Base-by-base conservation (phyloP, 2,797 vertebrate genomes). In the Ctenochaetus hawaiiensis region DNA sequence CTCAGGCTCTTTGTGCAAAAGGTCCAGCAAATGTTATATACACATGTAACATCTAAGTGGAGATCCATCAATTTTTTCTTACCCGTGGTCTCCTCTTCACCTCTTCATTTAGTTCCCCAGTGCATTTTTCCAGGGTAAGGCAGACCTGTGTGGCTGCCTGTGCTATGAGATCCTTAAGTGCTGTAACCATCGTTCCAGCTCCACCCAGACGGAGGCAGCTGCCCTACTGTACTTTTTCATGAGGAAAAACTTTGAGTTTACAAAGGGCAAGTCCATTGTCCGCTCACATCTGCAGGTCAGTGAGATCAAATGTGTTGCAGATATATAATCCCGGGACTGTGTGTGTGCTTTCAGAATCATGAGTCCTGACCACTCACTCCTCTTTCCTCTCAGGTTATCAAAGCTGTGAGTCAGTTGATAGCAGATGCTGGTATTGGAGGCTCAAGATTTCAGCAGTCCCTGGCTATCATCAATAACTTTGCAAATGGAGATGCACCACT, bases 181-280 rank as follows among this genome's bases (percentile, higher is more conserved):
- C 79, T 99, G 98, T 84, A 99, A 99, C 93, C 97, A 99, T 62
- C 96, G 97, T 63, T 99, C 98, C 76, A 96, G 97, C 89, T 97
- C 96, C 58, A 99, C 98, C 17, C 98, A 99, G 93, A 99, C 88
- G 0, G 97, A 99, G 83, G 98, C 98, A 0, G 96, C 98, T 5
- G 98, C 98, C 18, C 95, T 99, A 81, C 96, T 99, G 10, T 99
- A 99, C 86, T 97, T 99, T 87, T 97, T 99, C 94, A 99, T 99
- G 98, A 97, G 98, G 79, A 99, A 97, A 87, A 99, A 99, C 90
- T 99, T 99, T 94, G 98, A 99, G 87, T 99, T 97, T 88, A 98
- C 98, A 76, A 98, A 98, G 89, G 97, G 99, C 80, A 98, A 96
- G 80, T 99, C 97, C 44, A 99, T 99, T 70, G 98, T 99, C 56